A percentile compares a stretch with the other conserved stretches of the same genome.
These are phyloP conservation scores for Noturus placidus DNA, from an alignment of 2,113 vertebrate genomes.

Conservation along the genomic window DNA sequence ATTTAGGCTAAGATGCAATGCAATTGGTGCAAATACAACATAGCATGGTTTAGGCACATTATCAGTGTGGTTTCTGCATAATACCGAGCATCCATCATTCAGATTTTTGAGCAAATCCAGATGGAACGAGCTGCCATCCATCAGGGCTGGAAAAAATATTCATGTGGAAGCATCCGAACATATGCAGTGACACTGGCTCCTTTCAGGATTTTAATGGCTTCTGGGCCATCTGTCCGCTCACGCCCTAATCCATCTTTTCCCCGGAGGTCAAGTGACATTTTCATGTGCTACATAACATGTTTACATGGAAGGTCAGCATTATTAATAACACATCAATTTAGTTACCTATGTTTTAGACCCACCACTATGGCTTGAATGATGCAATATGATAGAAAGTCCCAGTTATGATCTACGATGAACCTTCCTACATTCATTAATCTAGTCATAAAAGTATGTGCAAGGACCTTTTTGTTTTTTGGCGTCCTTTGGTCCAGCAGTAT, in stretches of 20 bases:
- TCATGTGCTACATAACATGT: constrained; percentile 34
- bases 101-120: constrained; percentile 56
- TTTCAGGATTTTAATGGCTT: constrained; percentile 62
- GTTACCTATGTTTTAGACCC: neutral
- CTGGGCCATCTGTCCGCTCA: constrained; percentile 69
- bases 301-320: constrained; percentile 17
- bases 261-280: constrained; percentile 54
- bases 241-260: constrained; percentile 54
- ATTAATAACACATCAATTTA: constrained; percentile 29
- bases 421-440: neutral
- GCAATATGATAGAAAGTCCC: neutral
- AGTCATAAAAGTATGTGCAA: neutral
- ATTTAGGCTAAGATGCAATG: neutral
- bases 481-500: neutral
- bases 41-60: neutral
- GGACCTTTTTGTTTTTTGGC: neutral
- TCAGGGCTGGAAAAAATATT: constrained; percentile 38
- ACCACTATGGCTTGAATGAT: neutral
- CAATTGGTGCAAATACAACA: neutral
- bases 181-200: constrained; percentile 65
- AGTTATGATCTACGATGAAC: neutral
- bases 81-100: neutral
- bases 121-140: constrained; percentile 61
- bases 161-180: constrained; percentile 57
- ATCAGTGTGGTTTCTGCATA: neutral